Evolutionary conservation across 2,797 vertebrate genomes (phyloP).

Genomic region (Galaxias olidus): DNA sequence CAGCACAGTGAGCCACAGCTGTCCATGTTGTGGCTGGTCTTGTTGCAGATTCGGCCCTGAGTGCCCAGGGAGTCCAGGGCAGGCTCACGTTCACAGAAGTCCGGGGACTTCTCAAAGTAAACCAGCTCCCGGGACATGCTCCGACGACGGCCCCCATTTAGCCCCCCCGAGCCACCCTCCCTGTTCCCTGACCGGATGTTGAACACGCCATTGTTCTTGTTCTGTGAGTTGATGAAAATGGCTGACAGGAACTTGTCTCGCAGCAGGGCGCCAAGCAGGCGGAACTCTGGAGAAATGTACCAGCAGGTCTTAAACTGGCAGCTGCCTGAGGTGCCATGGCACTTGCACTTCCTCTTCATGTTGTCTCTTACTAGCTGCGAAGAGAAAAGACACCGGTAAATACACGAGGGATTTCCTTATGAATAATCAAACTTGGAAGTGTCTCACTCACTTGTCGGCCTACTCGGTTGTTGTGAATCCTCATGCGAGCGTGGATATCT

Average conservation of each 20-base stretch:
- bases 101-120: conserved; percentile 92
- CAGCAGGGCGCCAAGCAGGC: conserved; percentile 81
- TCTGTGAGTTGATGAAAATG: conserved; percentile 89
- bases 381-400: conserved; percentile 21
- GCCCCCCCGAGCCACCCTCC: conserved; percentile 37
- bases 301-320: conserved; percentile 96
- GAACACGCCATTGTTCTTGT: conserved; percentile 91
- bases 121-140: conserved; percentile 86
- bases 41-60: conserved; percentile 80
- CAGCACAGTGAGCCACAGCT: conserved; percentile 90
- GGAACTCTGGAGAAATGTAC: conserved; percentile 89
- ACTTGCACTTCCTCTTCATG: conserved; percentile 92
- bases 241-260: conserved; percentile 84
- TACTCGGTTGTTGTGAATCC: conserved; percentile 90
- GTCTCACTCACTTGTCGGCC: conserved; percentile 85
- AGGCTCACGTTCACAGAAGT: conserved; percentile 86
- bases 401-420: conserved; percentile 12
- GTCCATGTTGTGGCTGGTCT: conserved; percentile 80
- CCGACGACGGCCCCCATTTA: conserved; percentile 63
- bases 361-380: conserved; percentile 87
- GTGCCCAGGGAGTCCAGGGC: conserved; percentile 84
- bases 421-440: neutral
- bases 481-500: conserved; percentile 91
- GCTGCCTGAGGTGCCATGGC: conserved; percentile 91
- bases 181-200: conserved; percentile 75